Percentiles rank a stretch among this genome's conserved stretches.
phyloP scores from a whole-genome alignment of 2,797 vertebrate species.

The Scolopax rusticola region DNA sequence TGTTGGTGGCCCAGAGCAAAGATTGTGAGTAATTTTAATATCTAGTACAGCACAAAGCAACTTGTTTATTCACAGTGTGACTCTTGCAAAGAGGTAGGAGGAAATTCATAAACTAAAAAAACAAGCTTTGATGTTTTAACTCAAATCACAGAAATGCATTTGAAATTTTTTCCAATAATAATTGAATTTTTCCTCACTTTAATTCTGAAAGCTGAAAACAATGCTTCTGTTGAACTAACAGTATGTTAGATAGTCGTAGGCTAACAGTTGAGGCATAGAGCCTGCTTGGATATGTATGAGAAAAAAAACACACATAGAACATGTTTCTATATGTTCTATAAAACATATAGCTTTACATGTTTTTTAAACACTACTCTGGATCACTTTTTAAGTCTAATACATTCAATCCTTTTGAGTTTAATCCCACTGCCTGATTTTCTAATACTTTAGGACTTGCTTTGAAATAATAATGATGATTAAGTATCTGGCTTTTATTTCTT shows the following conservation, averaged over 20 bases:
- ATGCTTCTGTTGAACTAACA: neutral
- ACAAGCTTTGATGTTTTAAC: neutral
- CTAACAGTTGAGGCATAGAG: neutral
- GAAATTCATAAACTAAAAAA: neutral
- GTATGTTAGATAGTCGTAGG: neutral
- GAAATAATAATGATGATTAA: neutral
- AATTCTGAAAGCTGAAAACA: neutral
- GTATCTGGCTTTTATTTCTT: neutral
- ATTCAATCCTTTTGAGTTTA: neutral
- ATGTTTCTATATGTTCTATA: too few relatives aligned
- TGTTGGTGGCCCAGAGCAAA: neutral
- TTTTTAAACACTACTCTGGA: neutral
- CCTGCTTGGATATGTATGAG: neutral
- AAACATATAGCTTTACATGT: neutral
- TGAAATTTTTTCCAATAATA: neutral
- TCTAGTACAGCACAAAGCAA: neutral
- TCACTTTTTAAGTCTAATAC: neutral
- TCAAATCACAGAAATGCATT: neutral
- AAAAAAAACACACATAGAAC: rapidly evolving
- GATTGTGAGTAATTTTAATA: neutral
- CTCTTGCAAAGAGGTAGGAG: neutral
- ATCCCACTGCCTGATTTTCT: neutral
- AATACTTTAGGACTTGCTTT: neutral
- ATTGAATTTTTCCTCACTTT: neutral
- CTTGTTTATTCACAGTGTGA: neutral